Percentiles rank a stretch among this genome's conserved stretches.
Evolutionary conservation across 1,140 invertebrate genomes (phyloP).

Genomic region (Lutraria rhynchaena): DNA sequence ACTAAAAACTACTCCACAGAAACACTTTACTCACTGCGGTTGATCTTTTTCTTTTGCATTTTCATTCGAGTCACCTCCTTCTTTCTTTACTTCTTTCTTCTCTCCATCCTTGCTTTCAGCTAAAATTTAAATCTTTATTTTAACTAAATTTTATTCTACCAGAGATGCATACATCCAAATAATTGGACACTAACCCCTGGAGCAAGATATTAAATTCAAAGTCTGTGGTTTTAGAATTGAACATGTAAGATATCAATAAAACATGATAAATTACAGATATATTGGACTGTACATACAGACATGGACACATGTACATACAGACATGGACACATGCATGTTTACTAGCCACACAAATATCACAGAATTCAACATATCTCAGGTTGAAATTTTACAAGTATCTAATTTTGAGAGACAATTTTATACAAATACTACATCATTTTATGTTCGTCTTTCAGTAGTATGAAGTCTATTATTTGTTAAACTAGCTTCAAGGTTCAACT

Average conservation of each 20-base stretch:
- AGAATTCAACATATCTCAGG: too few species aligned
- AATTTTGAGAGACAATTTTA: too few species aligned
- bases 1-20: background rate
- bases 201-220: background rate
- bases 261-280: background rate
- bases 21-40: conserved; percentile 8
- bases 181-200: background rate
- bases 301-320: too few species aligned
- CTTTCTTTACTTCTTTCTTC: conserved; percentile 75
- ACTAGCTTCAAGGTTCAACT: too few species aligned
- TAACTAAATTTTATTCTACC: too few species aligned
- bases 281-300: background rate
- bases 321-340: too few species aligned
- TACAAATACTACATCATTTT: too few species aligned
- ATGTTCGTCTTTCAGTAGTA: too few species aligned
- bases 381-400: too few species aligned
- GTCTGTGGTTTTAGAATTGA: background rate
- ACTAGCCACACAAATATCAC: too few species aligned
- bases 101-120: conserved; percentile 69
- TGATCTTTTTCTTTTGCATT: conserved; percentile 64
- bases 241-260: background rate
- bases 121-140: conserved; percentile 34
- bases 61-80: conserved; percentile 63
- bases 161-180: background rate
- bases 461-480: too few species aligned